Conservation (phyloP, 2,888 invertebrate species). For the Epistrophella euchroma region DNA sequence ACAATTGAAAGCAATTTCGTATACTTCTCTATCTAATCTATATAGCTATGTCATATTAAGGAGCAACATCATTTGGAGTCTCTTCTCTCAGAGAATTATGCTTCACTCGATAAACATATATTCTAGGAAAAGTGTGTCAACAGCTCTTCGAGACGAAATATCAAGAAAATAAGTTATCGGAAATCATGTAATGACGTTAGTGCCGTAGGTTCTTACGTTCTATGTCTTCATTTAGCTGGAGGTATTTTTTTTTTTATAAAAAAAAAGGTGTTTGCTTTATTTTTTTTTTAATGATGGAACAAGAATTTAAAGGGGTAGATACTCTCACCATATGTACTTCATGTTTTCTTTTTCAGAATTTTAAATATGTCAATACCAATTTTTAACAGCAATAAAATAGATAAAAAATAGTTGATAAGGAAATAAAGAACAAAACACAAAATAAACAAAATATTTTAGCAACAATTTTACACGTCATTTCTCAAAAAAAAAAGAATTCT, state of each 20-base stretch:
- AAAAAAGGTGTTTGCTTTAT: background rate
- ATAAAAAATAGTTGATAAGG: no score
- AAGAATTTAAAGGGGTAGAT: no score
- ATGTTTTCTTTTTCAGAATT: no score
- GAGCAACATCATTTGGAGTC: constrained; percentile 8
- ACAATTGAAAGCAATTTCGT: background rate
- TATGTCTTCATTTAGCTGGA: background rate
- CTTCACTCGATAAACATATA: background rate
- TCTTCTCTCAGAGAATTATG: background rate
- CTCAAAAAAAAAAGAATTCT: no score
- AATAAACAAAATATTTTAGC: no score
- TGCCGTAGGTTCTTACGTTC: background rate
- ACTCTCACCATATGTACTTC: no score
- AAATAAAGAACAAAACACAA: no score
- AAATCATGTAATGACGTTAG: constrained; percentile 26
- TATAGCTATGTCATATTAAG: background rate
- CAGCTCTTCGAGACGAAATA: background rate
- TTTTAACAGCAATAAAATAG: no score
- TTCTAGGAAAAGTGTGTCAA: constrained; percentile 8
- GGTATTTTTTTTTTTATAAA: background rate
- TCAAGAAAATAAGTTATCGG: constrained; percentile 9
- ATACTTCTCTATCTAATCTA: background rate
- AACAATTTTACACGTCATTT: no score
- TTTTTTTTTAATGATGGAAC: no score
- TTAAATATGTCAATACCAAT: no score